Conservation (phyloP, 1,140 invertebrate species). For the Dendrolimus kikuchii region DNA sequence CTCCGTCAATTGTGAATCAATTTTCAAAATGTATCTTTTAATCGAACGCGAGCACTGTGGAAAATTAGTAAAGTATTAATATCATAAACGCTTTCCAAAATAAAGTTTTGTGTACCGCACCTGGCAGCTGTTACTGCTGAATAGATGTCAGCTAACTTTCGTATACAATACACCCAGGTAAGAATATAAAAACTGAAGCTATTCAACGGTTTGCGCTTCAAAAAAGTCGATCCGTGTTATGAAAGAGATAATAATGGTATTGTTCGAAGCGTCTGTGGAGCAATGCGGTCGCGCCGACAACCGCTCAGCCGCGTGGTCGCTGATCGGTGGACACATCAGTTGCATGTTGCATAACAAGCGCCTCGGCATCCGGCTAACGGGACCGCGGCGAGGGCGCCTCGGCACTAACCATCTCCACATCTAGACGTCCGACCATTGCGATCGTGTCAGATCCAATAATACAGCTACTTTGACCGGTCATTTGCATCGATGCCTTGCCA, state of each 20-base stretch:
- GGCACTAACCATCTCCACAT: slow-evolving; percentile 19
- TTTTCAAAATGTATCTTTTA: no score
- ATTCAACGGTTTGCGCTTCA: no score
- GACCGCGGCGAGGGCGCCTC: slow-evolving; percentile 27
- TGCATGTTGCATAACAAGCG: slow-evolving; percentile 49
- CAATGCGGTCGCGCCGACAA: slow-evolving; percentile 8
- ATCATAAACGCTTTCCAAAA: no score
- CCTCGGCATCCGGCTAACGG: slow-evolving; percentile 53
- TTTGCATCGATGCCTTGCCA: slow-evolving; percentile 31
- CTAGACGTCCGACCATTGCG: slow-evolving; percentile 12
- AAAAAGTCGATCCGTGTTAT: no score
- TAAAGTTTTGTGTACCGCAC: no score
- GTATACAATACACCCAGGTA: no score
- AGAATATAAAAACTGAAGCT: no score
- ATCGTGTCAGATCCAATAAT: slow-evolving; percentile 13
- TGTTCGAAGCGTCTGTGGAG: neutral
- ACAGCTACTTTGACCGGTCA: slow-evolving; percentile 3
- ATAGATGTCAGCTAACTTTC: no score
- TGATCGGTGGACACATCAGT: slow-evolving; percentile 37
- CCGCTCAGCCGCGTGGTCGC: slow-evolving; percentile 12
- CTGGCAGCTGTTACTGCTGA: no score
- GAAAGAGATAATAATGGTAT: neutral
- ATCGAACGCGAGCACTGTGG: no score
- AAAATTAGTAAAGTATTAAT: no score
- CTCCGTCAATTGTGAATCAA: no score